A percentile compares a stretch with the other conserved stretches of the same genome.
Conservation (phyloP, 1,140 invertebrate genomes). For the Tachypleus tridentatus region DNA sequence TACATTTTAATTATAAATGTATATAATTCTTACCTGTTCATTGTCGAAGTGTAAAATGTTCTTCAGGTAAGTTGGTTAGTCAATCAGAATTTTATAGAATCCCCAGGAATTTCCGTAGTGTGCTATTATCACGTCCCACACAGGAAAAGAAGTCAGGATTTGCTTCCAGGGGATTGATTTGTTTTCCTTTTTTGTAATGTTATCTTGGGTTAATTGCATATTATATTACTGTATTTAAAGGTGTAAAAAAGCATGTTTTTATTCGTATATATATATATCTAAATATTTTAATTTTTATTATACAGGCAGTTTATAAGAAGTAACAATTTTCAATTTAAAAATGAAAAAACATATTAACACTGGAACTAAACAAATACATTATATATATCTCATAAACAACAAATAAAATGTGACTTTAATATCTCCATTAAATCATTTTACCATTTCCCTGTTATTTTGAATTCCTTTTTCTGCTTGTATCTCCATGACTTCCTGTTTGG, state of each 20-base stretch:
- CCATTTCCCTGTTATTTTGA: too few species aligned
- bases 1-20: too few species aligned
- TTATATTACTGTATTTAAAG: too few species aligned
- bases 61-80: conserved; percentile 85
- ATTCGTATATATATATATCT: too few species aligned
- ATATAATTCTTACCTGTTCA: conserved; percentile 48
- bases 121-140: conserved; percentile 82
- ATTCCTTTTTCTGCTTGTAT: not conserved
- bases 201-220: too few species aligned
- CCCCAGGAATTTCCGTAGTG: conserved; percentile 85
- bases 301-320: not conserved
- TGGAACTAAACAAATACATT: not conserved
- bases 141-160: conserved; percentile 63
- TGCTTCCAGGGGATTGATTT: conserved; percentile 53
- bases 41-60: conserved; percentile 75
- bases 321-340: not conserved
- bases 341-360: not conserved
- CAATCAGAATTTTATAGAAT: conserved; percentile 84
- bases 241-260: too few species aligned
- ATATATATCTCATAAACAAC: not conserved
- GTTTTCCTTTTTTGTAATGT: not conserved
- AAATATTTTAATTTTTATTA: too few species aligned
- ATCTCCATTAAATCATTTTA: too few species aligned
- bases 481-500: conserved; percentile 1
- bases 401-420: too few species aligned